A percentile compares a stretch with the other conserved stretches of the same genome.
These are phyloP conservation scores for Coelopa frigida DNA, from an alignment of 1,140 invertebrate genomes.

Conservation along the genomic window DNA sequence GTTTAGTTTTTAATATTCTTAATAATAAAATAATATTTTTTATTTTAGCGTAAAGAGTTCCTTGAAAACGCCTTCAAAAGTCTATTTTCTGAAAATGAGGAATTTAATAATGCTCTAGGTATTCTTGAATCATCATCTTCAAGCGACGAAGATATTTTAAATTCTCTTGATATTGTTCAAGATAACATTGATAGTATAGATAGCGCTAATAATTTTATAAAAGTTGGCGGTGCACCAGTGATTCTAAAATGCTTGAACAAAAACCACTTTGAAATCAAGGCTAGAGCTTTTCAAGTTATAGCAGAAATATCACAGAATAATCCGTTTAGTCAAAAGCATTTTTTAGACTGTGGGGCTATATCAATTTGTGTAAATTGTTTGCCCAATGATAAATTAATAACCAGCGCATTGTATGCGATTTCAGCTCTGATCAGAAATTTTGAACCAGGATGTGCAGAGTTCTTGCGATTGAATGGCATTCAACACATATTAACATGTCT, in stretches of 20 bases:
- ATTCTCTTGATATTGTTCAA: conserved; percentile 48
- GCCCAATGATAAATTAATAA: conserved; percentile 47
- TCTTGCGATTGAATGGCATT: conserved; percentile 15
- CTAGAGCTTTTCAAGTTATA: conserved; percentile 52
- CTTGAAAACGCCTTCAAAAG: too few relatives aligned
- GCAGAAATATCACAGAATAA: conserved; percentile 60
- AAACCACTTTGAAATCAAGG: conserved; percentile 47
- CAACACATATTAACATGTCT: conserved; percentile 12
- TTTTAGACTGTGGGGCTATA: conserved; percentile 49
- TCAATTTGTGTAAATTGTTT: conserved; percentile 49
- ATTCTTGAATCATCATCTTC: too few relatives aligned
- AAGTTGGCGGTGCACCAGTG: conserved; percentile 56
- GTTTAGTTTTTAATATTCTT: too few relatives aligned
- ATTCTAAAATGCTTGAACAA: conserved; percentile 49
- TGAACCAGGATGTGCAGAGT: conserved; percentile 12
- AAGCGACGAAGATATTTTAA: conserved; percentile 44
- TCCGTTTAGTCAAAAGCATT: conserved; percentile 53
- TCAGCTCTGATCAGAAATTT: conserved; percentile 49
- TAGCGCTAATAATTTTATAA: conserved; percentile 58
- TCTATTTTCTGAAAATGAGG: too few relatives aligned
- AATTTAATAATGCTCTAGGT: too few relatives aligned
- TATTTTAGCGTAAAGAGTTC: too few relatives aligned
- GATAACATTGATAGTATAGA: conserved; percentile 54
- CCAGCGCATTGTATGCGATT: conserved; percentile 56
- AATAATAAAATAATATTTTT: too few relatives aligned